Base-by-base conservation (phyloP, 2,797 vertebrate species). In the Acanthurus tractus region DNA sequence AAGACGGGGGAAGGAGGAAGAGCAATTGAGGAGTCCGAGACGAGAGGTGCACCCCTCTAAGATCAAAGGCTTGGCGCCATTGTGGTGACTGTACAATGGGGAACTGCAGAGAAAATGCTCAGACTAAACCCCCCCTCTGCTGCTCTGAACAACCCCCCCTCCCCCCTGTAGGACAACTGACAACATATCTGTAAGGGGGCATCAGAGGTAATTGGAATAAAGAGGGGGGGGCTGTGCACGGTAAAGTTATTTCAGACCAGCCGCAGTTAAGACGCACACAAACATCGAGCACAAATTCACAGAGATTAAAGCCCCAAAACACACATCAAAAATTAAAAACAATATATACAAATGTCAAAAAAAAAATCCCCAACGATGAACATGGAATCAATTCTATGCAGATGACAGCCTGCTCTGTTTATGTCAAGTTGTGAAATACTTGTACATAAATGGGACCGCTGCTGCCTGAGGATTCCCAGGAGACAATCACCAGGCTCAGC, bases 1-100 rank as follows among this genome's bases (percentile, higher is more conserved):
- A 7, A 63, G 70, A 29, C 58, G 48, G 25, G 57, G 57, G 55
- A 9, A 23, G 54, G n/a, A 58, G 23, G 29, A 56, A 42, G 63
- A 66, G 48, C 40, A 52, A 56, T 73, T 54, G 40, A 46, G 17
- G 61, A 74, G 78, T 17, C 61, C 1, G 53, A 62, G 74, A 74
- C 78, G 78, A 78, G 81, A 84, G 74, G 85, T 82, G 77, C 78
- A 89, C 88, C 92, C 92, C 82, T 90, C 85, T 45, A 79, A 91
- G 88, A 94, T 95, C 94, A 95, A 96, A 95, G 91, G 65, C 84
- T 85, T 4, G 0, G 56, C 77, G 63, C 91, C 84, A 93, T 95
- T 95, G 92, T 95, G 89, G 86, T 71, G 74, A 86, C 82, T 87
- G 83, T 89, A 94, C 93, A 95, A 95, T 95, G 74, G 87, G 73